Base-by-base conservation (phyloP, 2,113 vertebrate species). In the Hemichromis elongatus region DNA sequence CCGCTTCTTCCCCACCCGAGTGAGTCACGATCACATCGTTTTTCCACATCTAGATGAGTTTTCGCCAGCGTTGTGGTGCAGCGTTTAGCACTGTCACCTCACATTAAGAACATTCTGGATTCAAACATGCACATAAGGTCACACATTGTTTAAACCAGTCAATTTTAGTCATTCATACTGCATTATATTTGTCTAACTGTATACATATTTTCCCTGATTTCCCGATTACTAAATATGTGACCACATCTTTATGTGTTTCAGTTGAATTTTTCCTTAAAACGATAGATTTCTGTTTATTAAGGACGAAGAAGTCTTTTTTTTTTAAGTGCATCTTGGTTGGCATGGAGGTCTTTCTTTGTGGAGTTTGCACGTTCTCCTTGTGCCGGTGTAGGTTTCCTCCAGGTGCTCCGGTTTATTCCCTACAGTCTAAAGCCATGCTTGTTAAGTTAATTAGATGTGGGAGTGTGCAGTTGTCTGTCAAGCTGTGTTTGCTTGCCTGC, bases 1-100 rank as follows among this genome's bases (percentile, higher is more conserved):
- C 89, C 97, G 96, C 40, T 99, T 98, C 92, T 99, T 99, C 86
- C 99, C 99, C 84, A 99, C 99, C 30, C 98, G 90, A 9, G 99
- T 99, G 91, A 98, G 97, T 95, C 14, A 19, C 2, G 2, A 5
- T 7, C 6, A 5, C 7, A 21, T 16, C 9, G 6, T 7, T 47
- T 66, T 26, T 47, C 9, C 13, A 47, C 14, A 18, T 28, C 3
- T 73, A 4, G 9, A 26, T 70, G 21, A 16, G 66, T 73, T 70
- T 4, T 73, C 47, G 14, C 5, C 24, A 5, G 40, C 5, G 3
- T 11, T 28, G 9, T 19, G 24, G 9, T 18, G 68, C 68, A 19
- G 18, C 4, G 7, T 19, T 54, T 10, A 21, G n/a, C 19, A 21
- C 19, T n/a, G 52, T 10, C 19, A 21, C 18, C 7, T 21, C 3